Base-by-base conservation (phyloP, 2,888 invertebrate species). In the Thysanoteuthis rhombus region DNA sequence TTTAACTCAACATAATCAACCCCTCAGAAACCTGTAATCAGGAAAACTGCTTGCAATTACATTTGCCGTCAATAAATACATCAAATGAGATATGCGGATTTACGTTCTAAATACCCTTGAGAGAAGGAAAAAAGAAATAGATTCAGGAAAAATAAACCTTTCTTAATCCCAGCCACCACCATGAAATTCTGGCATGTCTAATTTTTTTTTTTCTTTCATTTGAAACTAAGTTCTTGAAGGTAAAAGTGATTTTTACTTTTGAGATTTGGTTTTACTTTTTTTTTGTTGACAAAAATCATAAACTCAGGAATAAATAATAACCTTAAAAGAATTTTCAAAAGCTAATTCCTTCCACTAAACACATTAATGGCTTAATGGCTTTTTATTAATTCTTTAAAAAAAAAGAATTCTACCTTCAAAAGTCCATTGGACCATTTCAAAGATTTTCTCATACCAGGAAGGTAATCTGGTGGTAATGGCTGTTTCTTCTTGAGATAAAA, bases 321-420 rank as follows among this genome's bases (percentile, higher is more conserved):
- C 52, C 22, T 52, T 52, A 52, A 52, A 75, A 75, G 75, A 75
- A 75, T n/a, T 75, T 75, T 75, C 75, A 2, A 75, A 75, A 75
- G 75, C n/a, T 75, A 75, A 75, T 75, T 75, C 75, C 36, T 75
- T 36, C n/a, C n/a, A 36, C n/a, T n/a, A 75, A 75, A 75, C 75
- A n/a, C 75, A 75, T 75, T 75, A 75, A 75, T 75, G n/a, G n/a
- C n/a, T 75, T 75, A 75, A 75, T 75, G n/a, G n/a, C n/a, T 75
- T 75, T 75, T 16, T 75, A n/a, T 75, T 75, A 75, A 75, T 75
- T 75, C 75, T 12, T n/a, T n/a, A 36, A n/a, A 75, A 75, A n/a
- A 36, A 75, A n/a, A 75, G 2, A 4, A 12, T 75, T 75, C 36
- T 75, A 36, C 16, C 75, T 36, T 75, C 36, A 75, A 75, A 75